Conservation (phyloP, 2,113 vertebrate species). For the Apodemus speciosus region DNA sequence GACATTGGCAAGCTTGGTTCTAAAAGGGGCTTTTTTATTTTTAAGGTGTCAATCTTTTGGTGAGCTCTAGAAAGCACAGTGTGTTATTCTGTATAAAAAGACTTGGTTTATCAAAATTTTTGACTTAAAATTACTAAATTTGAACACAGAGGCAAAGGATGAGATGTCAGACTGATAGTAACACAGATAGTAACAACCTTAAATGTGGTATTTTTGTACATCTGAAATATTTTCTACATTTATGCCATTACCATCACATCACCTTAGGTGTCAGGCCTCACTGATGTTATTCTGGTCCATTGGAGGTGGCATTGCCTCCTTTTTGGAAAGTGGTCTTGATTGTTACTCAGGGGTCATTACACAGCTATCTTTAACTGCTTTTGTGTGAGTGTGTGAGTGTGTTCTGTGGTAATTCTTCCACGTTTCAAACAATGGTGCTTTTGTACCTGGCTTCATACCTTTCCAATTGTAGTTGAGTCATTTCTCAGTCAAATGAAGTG, state of each 20-base stretch:
- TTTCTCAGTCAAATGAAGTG: not conserved
- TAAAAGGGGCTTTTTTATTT: not conserved
- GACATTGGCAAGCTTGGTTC: not conserved
- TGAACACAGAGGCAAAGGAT: not conserved
- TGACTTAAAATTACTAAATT: not conserved
- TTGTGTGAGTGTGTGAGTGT: not conserved
- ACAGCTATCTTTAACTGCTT: not conserved
- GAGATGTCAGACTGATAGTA: not conserved
- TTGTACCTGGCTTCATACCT: not conserved
- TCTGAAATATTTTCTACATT: not conserved
- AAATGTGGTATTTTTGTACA: not conserved
- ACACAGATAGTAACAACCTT: not conserved
- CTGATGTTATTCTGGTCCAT: no score
- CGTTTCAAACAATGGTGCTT: not conserved
- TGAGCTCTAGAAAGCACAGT: not conserved
- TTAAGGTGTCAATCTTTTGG: conserved; percentile 1
- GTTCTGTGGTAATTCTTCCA: not conserved
- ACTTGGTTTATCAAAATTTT: not conserved
- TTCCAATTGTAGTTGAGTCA: not conserved
- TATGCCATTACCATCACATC: not conserved
- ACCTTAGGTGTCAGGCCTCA: not conserved
- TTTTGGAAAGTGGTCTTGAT: not conserved
- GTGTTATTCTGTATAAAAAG: not conserved
- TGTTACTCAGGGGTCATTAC: not conserved
- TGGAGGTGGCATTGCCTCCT: not conserved